Conservation (phyloP, 2,888 invertebrate genomes). For the Plagiodera versicolora region DNA sequence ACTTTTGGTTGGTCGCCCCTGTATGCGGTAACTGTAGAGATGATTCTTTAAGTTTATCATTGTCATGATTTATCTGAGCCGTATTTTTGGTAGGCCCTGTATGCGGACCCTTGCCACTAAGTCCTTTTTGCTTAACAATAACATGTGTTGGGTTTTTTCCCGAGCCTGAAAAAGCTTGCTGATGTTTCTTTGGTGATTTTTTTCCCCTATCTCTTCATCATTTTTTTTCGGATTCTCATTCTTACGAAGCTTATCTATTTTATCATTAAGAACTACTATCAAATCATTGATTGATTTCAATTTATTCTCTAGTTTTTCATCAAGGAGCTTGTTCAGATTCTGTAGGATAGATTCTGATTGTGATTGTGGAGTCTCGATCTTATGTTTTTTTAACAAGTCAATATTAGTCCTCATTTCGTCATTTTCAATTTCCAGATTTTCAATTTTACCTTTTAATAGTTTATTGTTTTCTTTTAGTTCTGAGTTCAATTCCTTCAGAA, state of each 20-base stretch:
- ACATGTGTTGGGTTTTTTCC: constrained; percentile 8
- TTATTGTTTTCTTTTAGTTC: constrained; percentile 7
- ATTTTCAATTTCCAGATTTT: constrained; percentile 8
- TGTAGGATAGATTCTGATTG: neutral
- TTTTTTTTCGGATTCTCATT: constrained; percentile 3
- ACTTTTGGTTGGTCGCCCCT: constrained; percentile 7
- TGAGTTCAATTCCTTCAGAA: constrained; percentile 7
- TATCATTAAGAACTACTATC: neutral
- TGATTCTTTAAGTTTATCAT: constrained; percentile 8
- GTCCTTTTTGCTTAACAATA: constrained; percentile 2
- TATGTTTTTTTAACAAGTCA: neutral
- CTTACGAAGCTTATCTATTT: constrained; percentile 9
- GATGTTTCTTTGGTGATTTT: constrained; percentile 10
- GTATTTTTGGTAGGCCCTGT: constrained; percentile 1
- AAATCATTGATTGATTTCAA: constrained; percentile 7
- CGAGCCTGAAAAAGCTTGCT: constrained; percentile 6
- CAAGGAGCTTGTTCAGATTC: constrained; percentile 1
- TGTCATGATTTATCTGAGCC: constrained; percentile 7
- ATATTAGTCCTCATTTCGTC: neutral
- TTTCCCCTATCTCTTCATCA: constrained; percentile 5
- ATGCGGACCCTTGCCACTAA: constrained; percentile 1
- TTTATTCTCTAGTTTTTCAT: constrained; percentile 9
- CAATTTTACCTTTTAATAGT: constrained; percentile 6
- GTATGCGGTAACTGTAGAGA: constrained; percentile 5
- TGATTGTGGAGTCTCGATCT: constrained; percentile 2